Evolutionary conservation across 1,140 invertebrate species (phyloP).

Genomic region (Meloidogyne hapla): DNA sequence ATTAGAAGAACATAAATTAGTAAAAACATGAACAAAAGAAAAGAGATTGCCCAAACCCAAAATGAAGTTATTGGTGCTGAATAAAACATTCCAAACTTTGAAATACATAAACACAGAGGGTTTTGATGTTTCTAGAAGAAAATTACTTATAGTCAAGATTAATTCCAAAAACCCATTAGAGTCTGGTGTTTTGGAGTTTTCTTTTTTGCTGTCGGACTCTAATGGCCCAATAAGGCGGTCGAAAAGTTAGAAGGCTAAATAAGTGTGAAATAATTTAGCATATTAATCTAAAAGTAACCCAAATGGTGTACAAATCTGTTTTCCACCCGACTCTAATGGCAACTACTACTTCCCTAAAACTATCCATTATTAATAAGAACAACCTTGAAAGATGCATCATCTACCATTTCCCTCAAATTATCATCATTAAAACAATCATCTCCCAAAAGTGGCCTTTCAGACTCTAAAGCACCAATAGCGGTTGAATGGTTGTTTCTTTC

Average conservation of each 20-base stretch:
- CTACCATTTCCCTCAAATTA: background rate
- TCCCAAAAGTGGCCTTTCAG: background rate
- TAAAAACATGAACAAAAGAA: conserved; percentile 83
- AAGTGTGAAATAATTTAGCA: no score
- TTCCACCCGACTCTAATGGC: background rate
- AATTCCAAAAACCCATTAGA: no score
- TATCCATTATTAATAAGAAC: background rate
- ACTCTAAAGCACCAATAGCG: background rate
- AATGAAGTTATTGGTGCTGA: conserved; percentile 96
- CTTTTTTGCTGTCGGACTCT: no score
- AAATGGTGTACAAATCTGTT: no score
- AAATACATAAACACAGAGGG: conserved; percentile 4
- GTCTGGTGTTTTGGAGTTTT: no score
- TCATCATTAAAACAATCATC: background rate
- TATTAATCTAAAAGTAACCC: no score
- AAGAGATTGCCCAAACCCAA: conserved; percentile 95
- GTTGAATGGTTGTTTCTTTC: background rate
- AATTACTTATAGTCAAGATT: no score
- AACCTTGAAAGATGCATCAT: background rate
- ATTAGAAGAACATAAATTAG: conserved; percentile 85
- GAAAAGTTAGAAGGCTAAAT: no score
- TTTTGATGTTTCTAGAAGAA: background rate
- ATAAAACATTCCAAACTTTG: conserved; percentile 72
- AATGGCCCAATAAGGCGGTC: no score
- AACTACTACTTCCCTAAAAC: no score